Conservation (phyloP, 2,113 vertebrate genomes). For the Vicugna pacos region DNA sequence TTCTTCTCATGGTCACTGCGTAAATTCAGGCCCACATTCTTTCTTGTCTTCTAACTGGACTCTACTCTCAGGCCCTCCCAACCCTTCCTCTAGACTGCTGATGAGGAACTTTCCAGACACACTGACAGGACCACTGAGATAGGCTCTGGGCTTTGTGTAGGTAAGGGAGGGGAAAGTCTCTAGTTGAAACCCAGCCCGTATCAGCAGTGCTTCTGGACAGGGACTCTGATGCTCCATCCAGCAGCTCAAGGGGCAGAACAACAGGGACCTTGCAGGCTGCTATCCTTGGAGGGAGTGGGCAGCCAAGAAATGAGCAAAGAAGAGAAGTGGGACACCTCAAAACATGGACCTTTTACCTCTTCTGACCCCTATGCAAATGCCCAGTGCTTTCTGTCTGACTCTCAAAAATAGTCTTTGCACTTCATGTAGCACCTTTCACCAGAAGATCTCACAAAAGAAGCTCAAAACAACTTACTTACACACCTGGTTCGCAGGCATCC, state of each 20-base stretch:
- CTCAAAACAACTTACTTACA: background rate
- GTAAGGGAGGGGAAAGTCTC: background rate
- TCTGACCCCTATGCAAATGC: background rate
- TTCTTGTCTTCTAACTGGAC: background rate
- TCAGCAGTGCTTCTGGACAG: background rate
- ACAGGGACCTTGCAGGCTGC: background rate
- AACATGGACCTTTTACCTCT: background rate
- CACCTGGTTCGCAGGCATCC: background rate
- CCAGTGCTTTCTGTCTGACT: background rate
- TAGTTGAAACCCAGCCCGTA: background rate
- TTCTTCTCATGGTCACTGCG: background rate
- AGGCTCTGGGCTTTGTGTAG: background rate
- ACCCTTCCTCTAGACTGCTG: background rate
- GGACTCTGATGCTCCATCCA: background rate
- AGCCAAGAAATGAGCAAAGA: background rate
- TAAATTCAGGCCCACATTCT: background rate
- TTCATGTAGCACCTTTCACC: background rate
- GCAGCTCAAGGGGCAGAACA: background rate
- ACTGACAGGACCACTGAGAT: background rate
- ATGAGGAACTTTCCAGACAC: background rate
- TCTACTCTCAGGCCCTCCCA: background rate
- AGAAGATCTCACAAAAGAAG: background rate
- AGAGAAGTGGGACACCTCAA: background rate
- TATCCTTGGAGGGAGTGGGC: background rate
- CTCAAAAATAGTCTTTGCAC: slow-evolving; percentile 14